Evolutionary conservation across 2,888 invertebrate species (phyloP).

Genomic region (Cephus pygmeus): DNA sequence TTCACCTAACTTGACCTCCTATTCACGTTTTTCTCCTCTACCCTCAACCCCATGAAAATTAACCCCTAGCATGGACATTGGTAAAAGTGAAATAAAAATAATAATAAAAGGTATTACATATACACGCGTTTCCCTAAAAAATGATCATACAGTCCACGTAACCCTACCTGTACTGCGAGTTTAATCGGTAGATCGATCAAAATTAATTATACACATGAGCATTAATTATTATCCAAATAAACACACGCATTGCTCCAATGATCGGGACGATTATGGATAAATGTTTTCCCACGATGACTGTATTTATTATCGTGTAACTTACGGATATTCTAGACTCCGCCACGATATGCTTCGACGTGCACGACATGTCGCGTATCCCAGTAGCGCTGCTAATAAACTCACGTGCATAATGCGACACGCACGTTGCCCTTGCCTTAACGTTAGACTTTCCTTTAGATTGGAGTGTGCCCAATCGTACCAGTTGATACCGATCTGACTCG

Average conservation of each 20-base stretch:
- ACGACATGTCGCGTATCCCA: slow-evolving; percentile 46
- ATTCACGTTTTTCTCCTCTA: neutral
- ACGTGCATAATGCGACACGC: slow-evolving; percentile 23
- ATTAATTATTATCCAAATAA: no score
- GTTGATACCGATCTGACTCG: neutral
- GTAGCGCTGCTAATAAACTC: slow-evolving; percentile 33
- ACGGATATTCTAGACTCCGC: neutral
- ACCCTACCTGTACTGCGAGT: neutral
- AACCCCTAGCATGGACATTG: no score
- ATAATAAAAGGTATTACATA: no score
- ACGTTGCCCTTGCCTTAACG: neutral
- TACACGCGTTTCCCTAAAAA: no score
- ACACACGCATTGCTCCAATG: neutral
- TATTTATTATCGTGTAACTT: neutral
- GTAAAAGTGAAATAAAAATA: no score
- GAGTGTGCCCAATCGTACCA: neutral
- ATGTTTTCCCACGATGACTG: neutral
- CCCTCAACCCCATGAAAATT: no score
- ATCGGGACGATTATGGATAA: neutral
- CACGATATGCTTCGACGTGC: slow-evolving; percentile 36
- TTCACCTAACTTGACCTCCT: neutral
- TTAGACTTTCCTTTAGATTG: neutral
- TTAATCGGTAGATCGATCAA: neutral
- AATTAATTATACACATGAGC: neutral
- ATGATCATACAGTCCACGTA: neutral